Percentiles rank a stretch among this genome's conserved stretches.
phyloP scores from a whole-genome alignment of 2,888 invertebrate species.

The Diarsia brunnea region DNA sequence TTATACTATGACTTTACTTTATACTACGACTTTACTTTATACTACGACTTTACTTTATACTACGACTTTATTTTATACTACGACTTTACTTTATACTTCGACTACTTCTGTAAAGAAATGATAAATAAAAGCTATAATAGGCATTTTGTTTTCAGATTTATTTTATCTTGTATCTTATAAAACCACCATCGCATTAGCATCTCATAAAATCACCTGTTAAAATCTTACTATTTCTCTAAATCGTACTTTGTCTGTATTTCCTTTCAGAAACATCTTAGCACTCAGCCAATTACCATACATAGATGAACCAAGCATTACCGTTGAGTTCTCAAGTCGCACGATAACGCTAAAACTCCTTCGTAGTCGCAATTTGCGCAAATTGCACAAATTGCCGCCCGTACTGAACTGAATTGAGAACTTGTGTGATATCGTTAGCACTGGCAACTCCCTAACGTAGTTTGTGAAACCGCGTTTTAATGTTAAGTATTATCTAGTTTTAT shows the following conservation, averaged over 20 bases:
- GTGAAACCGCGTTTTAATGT: conserved; percentile 63
- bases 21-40: too few species aligned
- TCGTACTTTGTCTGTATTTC: conserved; percentile 23
- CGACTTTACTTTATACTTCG: too few species aligned
- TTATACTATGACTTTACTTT: too few species aligned
- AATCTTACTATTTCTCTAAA: conserved; percentile 22
- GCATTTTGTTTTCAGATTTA: background rate
- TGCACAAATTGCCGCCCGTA: conserved; percentile 81
- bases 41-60: too few species aligned
- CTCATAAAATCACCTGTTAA: conserved; percentile 3
- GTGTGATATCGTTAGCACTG: conserved; percentile 77
- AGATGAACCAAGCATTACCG: conserved; percentile 56
- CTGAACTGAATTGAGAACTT: conserved; percentile 78
- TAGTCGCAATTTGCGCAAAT: conserved; percentile 83
- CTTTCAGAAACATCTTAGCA: conserved; percentile 60
- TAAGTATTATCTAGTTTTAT: conserved; percentile 35
- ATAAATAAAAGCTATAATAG: too few species aligned
- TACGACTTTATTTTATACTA: too few species aligned
- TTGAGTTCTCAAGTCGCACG: conserved; percentile 64
- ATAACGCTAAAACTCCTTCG: conserved; percentile 75
- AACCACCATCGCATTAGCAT: conserved; percentile 1
- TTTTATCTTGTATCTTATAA: background rate
- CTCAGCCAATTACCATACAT: conserved; percentile 68
- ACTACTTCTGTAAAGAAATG: too few species aligned
- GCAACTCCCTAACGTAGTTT: conserved; percentile 69